Percentiles rank a stretch among this genome's conserved stretches.
Conservation (phyloP, 2,797 vertebrate genomes). For the Rhynchonycteris naso region DNA sequence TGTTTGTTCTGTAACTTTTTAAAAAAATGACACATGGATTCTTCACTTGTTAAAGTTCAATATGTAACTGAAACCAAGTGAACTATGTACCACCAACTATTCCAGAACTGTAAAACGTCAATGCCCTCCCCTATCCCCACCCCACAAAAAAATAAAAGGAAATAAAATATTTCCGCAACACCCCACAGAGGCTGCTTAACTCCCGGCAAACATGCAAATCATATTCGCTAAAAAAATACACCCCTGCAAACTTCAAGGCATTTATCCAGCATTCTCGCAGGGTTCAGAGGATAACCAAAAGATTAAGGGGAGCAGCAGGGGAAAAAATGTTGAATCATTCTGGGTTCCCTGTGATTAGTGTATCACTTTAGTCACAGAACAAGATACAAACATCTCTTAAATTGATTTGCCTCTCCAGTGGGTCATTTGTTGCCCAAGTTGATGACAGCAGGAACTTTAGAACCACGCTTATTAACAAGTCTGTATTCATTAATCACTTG, state of each 20-base stretch:
- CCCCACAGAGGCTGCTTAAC: constrained; percentile 83
- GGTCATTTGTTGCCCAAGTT: constrained; percentile 85
- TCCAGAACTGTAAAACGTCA: constrained; percentile 83
- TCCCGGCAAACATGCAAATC: constrained; percentile 86
- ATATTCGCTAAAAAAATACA: constrained; percentile 77
- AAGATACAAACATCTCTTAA: constrained; percentile 85
- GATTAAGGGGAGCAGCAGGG: constrained; percentile 79
- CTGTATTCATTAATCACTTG: constrained; percentile 87
- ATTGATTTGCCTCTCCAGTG: constrained; percentile 87
- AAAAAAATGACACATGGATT: constrained; percentile 79
- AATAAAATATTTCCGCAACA: constrained; percentile 81
- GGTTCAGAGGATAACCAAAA: constrained; percentile 81
- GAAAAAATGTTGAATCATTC: constrained; percentile 85
- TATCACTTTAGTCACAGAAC: constrained; percentile 88
- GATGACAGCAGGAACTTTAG: constrained; percentile 87
- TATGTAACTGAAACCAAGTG: constrained; percentile 83
- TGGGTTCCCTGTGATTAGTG: constrained; percentile 87
- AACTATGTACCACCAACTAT: constrained; percentile 83
- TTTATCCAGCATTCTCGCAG: constrained; percentile 86
- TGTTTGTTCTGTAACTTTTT: constrained; percentile 85
- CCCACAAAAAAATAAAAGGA: constrained; percentile 78
- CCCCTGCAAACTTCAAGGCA: constrained; percentile 85
- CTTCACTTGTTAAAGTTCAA: constrained; percentile 84
- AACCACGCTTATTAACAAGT: constrained; percentile 84
- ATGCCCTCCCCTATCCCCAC: constrained; percentile 79